phyloP scores from a whole-genome alignment of 2,888 invertebrate species.

The Brachyopa scutellaris region DNA sequence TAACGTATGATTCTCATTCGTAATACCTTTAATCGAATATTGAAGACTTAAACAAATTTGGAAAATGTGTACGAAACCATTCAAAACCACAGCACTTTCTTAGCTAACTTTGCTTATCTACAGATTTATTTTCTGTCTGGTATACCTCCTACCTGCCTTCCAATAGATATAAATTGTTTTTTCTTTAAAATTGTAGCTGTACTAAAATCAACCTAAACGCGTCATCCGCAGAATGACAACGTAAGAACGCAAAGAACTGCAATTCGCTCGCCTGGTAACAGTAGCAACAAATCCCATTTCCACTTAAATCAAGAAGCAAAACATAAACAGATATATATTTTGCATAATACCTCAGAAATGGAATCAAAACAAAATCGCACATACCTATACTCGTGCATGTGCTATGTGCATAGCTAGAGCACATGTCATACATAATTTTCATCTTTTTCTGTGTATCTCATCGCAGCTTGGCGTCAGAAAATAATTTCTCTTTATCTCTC shows the following conservation, averaged over 20 bases:
- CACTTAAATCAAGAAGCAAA: constrained; percentile 52
- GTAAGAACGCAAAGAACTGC: constrained; percentile 1
- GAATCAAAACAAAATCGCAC: constrained; percentile 67
- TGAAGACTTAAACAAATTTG: no score
- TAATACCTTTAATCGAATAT: no score
- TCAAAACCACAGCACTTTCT: no score
- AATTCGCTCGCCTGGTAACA: constrained; percentile 52
- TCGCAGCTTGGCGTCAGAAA: constrained; percentile 28
- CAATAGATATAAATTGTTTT: neutral
- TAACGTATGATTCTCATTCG: no score
- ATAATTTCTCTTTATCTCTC: constrained; percentile 51
- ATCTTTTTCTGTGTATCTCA: no score
- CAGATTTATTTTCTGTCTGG: no score
- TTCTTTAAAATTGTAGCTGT: neutral
- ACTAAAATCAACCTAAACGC: neutral
- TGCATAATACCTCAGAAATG: constrained; percentile 61
- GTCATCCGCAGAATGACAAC: neutral
- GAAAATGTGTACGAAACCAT: no score
- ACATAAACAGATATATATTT: constrained; percentile 33
- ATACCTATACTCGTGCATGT: neutral
- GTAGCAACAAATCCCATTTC: constrained; percentile 10
- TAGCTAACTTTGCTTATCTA: no score
- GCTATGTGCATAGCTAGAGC: constrained; percentile 45
- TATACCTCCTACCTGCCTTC: no score
- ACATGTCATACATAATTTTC: constrained; percentile 59